Evolutionary conservation across 2,797 vertebrate genomes (phyloP).

Genomic region (Coendou prehensilis): DNA sequence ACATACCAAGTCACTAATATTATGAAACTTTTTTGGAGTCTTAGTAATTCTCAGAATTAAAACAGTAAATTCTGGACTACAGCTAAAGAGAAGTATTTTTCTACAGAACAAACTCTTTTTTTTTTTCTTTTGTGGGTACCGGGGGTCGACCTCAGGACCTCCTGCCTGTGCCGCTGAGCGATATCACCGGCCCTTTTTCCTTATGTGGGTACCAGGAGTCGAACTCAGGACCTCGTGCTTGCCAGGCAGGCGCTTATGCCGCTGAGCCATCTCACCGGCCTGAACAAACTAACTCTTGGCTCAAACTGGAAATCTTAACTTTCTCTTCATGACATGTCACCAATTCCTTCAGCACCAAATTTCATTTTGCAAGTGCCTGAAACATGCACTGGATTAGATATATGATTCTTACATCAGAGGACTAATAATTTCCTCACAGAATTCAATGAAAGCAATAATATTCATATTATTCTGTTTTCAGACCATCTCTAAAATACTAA

Average conservation of each 20-base stretch:
- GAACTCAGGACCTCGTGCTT: too few relatives aligned
- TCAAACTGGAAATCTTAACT: constrained; percentile 51
- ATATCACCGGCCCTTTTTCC: too few relatives aligned
- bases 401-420: neutral
- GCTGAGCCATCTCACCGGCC: too few relatives aligned
- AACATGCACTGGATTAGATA: neutral
- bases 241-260: too few relatives aligned
- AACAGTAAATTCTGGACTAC: neutral
- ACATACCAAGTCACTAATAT: neutral
- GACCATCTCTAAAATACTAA: constrained; percentile 59
- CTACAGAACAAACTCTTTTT: constrained; percentile 37
- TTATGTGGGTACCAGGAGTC: too few relatives aligned
- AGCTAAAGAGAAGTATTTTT: constrained; percentile 17
- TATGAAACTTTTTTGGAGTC: constrained; percentile 44
- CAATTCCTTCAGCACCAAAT: constrained; percentile 23
- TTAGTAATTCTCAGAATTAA: constrained; percentile 43
- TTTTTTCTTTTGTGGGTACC: too few relatives aligned
- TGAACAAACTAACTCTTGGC: neutral
- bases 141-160: too few relatives aligned
- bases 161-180: too few relatives aligned
- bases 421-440: constrained; percentile 23
- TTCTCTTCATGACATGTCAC: neutral
- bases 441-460: constrained; percentile 48
- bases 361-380: constrained; percentile 30
- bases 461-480: constrained; percentile 62